Base-by-base conservation (phyloP, 1,140 invertebrate species). In the Drosophila pectinifera region DNA sequence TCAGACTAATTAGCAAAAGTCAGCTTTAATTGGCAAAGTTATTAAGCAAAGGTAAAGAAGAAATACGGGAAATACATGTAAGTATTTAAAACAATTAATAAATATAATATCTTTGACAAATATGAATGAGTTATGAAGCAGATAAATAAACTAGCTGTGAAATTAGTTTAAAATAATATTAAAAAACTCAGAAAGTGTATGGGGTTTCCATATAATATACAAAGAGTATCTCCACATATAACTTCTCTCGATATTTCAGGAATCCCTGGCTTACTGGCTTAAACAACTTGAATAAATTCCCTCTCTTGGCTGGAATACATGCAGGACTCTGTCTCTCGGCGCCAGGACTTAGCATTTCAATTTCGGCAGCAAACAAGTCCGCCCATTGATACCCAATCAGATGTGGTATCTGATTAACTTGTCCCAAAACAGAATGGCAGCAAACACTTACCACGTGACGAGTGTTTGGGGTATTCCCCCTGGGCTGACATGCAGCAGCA, bases 341-440 rank as follows among this genome's bases (percentile, higher is more conserved):
- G n/a, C 24, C 49, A 18, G 26, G 18, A 38, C 18, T 63, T 59
- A 64, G 55, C 61, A 64, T 42, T 64, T 64, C 61, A 64, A 64
- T 64, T 64, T 64, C 26, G 39, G 39, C 20, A 28, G 61, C 61
- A 64, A 64, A 61, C 56, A 64, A 59, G 55, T 11, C 38, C 14
- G 31, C 34, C 46, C 63, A 67, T 48, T 67, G 57, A 63, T 63
- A 64, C 16, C 56, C 61, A 42, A 45, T 61, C 41, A 59, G 41
- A 49, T 48, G 36, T 49, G 59, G 62, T 67, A 53, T 67, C 64
- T 68, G 64, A 68, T 68, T 68, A 68, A 67, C 64, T 68, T 68
- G 64, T 67, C 45, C 45, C 61, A 41, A 51, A 65, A 65, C 43
- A 53, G 64, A 53, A 53, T 53, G 38, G 18, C 48, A 68, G 41